A percentile compares a stretch with the other conserved stretches of the same genome.
Conservation (phyloP, 2,888 invertebrate genomes). For the Zaprionus lineosus region DNA sequence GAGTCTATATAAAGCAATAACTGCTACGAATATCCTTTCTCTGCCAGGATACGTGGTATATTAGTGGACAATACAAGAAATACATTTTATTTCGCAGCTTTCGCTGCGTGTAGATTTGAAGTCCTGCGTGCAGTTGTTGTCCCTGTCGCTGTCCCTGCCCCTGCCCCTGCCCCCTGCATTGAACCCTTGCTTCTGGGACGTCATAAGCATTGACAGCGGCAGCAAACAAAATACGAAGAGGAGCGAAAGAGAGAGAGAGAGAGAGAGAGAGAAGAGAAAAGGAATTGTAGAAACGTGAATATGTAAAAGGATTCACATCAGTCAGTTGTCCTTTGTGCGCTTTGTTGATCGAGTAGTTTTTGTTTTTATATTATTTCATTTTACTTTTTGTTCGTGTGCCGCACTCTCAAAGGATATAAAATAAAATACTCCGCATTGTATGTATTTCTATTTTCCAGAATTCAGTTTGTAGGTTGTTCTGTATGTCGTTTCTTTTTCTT, state of each 20-base stretch:
- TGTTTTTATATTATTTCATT: conserved; percentile 30
- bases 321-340: conserved; percentile 64
- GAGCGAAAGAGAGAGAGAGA: conserved; percentile 18
- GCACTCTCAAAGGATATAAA: conserved; percentile 64
- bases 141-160: too few species aligned
- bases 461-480: too few species aligned
- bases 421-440: conserved; percentile 39
- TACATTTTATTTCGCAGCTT: conserved; percentile 67
- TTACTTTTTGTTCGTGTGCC: conserved; percentile 24
- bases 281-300: too few species aligned
- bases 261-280: too few species aligned
- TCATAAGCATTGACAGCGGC: conserved; percentile 54
- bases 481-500: neutral
- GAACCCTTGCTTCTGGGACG: conserved; percentile 1
- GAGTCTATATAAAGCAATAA: too few species aligned
- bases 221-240: conserved; percentile 17
- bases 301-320: conserved; percentile 58
- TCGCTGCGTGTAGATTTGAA: too few species aligned
- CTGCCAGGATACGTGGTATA: neutral
- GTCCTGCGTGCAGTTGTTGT: too few species aligned
- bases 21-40: too few species aligned
- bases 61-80: conserved; percentile 48
- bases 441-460: neutral
- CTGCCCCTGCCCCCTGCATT: conserved; percentile 3
- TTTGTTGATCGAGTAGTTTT: conserved; percentile 71